These are phyloP conservation scores for Opisthograptis luteolata DNA, from an alignment of 2,888 invertebrate genomes.

Conservation along the genomic window DNA sequence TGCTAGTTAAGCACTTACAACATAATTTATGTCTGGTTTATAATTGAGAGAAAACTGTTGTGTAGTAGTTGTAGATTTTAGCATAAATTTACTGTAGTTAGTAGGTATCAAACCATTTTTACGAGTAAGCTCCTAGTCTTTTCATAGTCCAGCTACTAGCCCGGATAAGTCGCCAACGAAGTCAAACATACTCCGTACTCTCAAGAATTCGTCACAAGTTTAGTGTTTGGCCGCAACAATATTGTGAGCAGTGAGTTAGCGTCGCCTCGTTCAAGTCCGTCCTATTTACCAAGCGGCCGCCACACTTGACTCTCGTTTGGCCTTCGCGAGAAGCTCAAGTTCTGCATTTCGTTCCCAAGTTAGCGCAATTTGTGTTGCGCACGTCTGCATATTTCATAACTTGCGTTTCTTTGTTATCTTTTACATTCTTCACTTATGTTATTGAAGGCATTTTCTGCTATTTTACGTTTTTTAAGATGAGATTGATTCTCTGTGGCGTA, in stretches of 20 bases:
- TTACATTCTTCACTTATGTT: conserved; percentile 45
- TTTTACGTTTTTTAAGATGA: too few species aligned
- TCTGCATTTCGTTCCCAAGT: conserved; percentile 71
- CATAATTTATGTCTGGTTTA: too few species aligned
- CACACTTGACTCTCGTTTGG: conserved; percentile 70
- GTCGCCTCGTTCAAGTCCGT: conserved; percentile 49
- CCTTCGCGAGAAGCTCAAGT: conserved; percentile 62
- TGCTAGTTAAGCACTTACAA: too few species aligned
- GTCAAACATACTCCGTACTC: conserved; percentile 3
- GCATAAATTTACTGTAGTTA: too few species aligned
- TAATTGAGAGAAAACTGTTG: too few species aligned
- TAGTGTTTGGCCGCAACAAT: conserved; percentile 44
- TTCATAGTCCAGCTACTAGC: background rate
- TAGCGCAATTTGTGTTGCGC: conserved; percentile 71
- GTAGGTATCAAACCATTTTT: background rate
- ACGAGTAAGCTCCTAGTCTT: background rate
- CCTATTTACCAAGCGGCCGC: conserved; percentile 58
- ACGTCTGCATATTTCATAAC: conserved; percentile 66
- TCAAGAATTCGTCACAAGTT: conserved; percentile 21
- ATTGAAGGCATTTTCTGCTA: conserved; percentile 18
- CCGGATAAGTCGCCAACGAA: background rate
- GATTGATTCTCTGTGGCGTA: too few species aligned
- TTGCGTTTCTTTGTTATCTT: conserved; percentile 54
- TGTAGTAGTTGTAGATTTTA: too few species aligned
- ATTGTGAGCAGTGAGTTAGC: conserved; percentile 52